phyloP scores from a whole-genome alignment of 2,888 invertebrate species.

The Hecatera dysodea region DNA sequence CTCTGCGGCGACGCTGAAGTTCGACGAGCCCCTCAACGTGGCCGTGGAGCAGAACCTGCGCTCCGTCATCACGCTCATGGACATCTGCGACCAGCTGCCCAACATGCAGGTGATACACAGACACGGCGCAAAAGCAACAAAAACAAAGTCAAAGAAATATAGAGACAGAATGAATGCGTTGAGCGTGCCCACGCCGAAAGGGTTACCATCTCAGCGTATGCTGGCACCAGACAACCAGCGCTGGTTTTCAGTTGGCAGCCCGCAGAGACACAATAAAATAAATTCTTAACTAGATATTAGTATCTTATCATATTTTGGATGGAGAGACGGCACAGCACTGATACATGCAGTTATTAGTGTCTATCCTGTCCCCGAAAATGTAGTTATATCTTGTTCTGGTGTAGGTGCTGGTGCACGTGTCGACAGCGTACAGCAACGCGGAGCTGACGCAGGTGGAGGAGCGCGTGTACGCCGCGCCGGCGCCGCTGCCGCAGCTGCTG shows the following conservation, averaged over 20 bases:
- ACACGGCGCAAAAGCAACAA: no score
- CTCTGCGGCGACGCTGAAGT: conserved; percentile 95
- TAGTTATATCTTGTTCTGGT: conserved; percentile 59
- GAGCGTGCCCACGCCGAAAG: no score
- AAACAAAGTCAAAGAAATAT: no score
- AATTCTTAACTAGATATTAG: no score
- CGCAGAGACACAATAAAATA: no score
- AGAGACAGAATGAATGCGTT: no score
- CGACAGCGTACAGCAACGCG: conserved; percentile 96
- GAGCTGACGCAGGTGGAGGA: conserved; percentile 94
- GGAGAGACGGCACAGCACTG: no score
- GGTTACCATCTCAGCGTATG: no score
- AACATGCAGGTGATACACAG: conserved; percentile 60
- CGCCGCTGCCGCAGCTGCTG: conserved; percentile 92
- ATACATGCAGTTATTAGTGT: neutral
- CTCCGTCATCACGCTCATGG: conserved; percentile 93
- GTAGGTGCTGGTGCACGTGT: conserved; percentile 94
- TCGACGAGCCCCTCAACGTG: conserved; percentile 93
- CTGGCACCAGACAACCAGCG: no score
- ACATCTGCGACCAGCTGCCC: conserved; percentile 93
- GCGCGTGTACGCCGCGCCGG: conserved; percentile 92
- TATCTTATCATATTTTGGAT: no score
- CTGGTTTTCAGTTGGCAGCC: no score
- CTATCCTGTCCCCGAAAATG: neutral
- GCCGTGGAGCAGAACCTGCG: conserved; percentile 94